Base-by-base conservation (phyloP, 2,888 invertebrate genomes). In the Micropterix aruncella region DNA sequence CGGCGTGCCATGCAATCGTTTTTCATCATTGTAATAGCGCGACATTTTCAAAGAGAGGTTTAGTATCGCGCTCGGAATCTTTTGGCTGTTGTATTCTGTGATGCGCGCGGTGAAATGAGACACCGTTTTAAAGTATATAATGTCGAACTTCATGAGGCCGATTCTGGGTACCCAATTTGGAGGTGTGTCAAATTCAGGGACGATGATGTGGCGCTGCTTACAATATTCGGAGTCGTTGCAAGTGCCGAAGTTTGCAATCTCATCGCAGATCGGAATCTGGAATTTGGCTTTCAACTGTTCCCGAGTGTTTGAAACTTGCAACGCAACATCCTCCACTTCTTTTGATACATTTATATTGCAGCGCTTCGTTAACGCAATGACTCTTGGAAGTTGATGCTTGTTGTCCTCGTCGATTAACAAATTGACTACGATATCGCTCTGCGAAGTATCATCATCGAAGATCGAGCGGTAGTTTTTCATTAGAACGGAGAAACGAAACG, bases 401-500 rank as follows among this genome's bases (percentile, higher is more conserved):
- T 77, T 77, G 0, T 56, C 61, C 47, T 79, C 74, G 50, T 81
- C 80, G 1, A 80, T 53, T 1, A 81, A 59, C 41, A 82, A 68
- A 47, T 72, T 66, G 51, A 59, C 71, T 60, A 62, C 66, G 37
- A 63, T 65, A 56, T 19, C 55, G 52, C 9, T 45, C 40, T 16
- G 52, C 47, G 17, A 16, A 17, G 47, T 49, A 7, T 54, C 49
- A 37, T 59, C 56, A 5, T 56, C 44, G 49, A 66, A 68, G 50
- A 68, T 60, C 2, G 67, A 66, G 7, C 60, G 57, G 53, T 79
- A 80, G 54, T 77, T 75, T 49, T 80, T 73, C 45, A 78, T 70
- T 38, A 85, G 62, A 16, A 78, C 75, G 0, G 79, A 73, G 55
- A 86, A 83, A 47, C 89, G 66, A 54, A 73, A 77, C 40, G 77